Conservation (phyloP, 2,113 vertebrate genomes). For the Lontra canadensis region DNA sequence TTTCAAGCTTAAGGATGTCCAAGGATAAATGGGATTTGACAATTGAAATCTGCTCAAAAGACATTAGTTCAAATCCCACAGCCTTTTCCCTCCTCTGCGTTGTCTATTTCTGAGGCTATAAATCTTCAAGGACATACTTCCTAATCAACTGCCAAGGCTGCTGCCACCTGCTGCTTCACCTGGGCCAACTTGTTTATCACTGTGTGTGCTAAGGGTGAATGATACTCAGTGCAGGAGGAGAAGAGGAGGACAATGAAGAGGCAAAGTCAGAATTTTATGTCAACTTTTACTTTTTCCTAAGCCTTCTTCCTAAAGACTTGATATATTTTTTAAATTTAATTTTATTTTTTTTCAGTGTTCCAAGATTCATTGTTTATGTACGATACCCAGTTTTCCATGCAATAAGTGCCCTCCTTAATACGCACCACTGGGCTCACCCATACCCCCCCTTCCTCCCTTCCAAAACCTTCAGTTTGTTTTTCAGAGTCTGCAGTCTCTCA, state of each 20-base stretch:
- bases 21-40: background rate
- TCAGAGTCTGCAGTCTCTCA: too few species aligned
- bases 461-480: too few species aligned
- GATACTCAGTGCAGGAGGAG: background rate
- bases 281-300: background rate
- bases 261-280: background rate
- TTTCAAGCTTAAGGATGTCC: background rate
- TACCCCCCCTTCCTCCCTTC: too few species aligned
- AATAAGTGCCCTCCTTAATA: too few species aligned
- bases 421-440: too few species aligned
- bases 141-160: background rate
- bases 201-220: background rate
- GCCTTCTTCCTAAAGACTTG: background rate
- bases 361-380: too few species aligned
- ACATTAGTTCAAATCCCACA: background rate
- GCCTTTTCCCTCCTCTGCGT: background rate
- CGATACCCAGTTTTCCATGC: too few species aligned
- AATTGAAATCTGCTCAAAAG: background rate
- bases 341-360: too few species aligned
- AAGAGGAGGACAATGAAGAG: background rate
- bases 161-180: background rate
- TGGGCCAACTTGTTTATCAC: background rate
- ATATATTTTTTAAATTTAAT: background rate
- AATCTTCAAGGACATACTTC: background rate
- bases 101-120: background rate